Conservation (phyloP, 2,113 vertebrate species). For the Chelonoidis abingdonii region DNA sequence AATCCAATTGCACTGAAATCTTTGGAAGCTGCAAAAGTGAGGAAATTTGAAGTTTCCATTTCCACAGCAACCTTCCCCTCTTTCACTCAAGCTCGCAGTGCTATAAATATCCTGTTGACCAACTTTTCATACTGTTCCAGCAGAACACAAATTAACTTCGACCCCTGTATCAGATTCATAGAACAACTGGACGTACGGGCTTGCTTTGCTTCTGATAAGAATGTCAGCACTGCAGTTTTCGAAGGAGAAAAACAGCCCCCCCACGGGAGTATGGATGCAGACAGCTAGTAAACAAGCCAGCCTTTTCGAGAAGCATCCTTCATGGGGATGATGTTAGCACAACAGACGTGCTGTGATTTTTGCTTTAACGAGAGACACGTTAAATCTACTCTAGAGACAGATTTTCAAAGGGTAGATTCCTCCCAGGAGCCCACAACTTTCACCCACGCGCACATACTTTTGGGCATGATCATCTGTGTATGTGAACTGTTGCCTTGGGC, state of each 20-base stretch:
- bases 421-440: not conserved
- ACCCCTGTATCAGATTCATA: conserved; percentile 53
- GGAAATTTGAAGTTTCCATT: not conserved
- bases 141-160: conserved; percentile 7
- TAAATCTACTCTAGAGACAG: not conserved
- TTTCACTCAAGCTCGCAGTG: not conserved
- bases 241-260: conserved; percentile 12
- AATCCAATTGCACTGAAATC: not conserved
- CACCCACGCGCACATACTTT: not conserved
- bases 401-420: not conserved
- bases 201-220: conserved; percentile 45
- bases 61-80: conserved; percentile 1
- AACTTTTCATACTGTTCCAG: not conserved
- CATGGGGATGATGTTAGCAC: not conserved
- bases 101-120: not conserved
- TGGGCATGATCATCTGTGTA: not conserved
- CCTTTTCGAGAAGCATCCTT: not conserved
- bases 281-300: conserved; percentile 10
- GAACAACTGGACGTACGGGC: conserved; percentile 40
- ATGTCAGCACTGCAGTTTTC: not conserved
- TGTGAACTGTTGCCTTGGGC: not conserved
- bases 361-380: not conserved
- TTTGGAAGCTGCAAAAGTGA: not conserved
- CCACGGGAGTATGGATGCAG: not conserved
- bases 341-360: not conserved